Evolutionary conservation across 2,797 vertebrate genomes (phyloP).

Genomic region (Benthosema pterotum): DNA sequence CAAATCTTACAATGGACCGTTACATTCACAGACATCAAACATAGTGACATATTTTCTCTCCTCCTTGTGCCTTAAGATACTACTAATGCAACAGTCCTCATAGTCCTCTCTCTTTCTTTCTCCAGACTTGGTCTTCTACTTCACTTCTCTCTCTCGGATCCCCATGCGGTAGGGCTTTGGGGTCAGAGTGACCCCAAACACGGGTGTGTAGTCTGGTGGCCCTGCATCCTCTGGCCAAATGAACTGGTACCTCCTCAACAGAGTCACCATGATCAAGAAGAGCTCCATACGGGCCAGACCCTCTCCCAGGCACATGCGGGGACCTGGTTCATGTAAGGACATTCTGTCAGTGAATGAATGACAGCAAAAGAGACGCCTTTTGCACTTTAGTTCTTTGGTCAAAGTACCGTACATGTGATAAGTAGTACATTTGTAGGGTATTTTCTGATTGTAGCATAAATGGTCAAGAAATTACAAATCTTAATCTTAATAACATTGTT

Average conservation of each 20-base stretch:
- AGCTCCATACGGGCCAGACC: slow-evolving; percentile 80
- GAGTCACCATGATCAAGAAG: slow-evolving; percentile 71
- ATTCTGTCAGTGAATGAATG: background rate
- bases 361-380: too few relatives aligned
- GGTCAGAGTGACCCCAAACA: slow-evolving; percentile 62
- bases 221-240: slow-evolving; percentile 74
- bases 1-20: too few relatives aligned
- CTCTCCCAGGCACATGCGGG: slow-evolving; percentile 76
- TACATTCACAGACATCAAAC: too few relatives aligned
- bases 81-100: too few relatives aligned
- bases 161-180: slow-evolving; percentile 68
- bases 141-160: slow-evolving; percentile 45
- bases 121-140: background rate
- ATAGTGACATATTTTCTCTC: too few relatives aligned
- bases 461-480: too few relatives aligned
- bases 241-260: slow-evolving; percentile 73
- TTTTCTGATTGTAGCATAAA: too few relatives aligned
- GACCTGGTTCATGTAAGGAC: slow-evolving; percentile 48
- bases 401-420: too few relatives aligned
- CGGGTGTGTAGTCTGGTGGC: slow-evolving; percentile 65
- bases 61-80: too few relatives aligned
- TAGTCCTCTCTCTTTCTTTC: slow-evolving; percentile 8
- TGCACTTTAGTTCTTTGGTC: too few relatives aligned
- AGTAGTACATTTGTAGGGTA: too few relatives aligned
- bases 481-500: too few relatives aligned